These are phyloP conservation scores for Ptychadena robeensis DNA, from an alignment of 2,797 vertebrate genomes.

Conservation along the genomic window DNA sequence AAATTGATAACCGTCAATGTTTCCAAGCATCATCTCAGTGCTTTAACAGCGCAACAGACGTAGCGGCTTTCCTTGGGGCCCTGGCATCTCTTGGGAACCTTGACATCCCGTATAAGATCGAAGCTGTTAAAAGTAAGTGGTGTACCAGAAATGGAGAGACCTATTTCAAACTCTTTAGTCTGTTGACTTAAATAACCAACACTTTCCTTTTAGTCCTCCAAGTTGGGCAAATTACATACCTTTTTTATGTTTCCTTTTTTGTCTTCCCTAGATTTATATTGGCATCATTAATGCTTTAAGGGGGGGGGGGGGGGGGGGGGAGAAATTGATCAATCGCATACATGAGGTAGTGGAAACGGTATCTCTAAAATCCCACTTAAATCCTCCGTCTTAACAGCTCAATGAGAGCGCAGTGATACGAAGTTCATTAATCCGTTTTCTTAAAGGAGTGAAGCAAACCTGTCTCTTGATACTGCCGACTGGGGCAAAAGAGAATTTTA, in stretches of 20 bases:
- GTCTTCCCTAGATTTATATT: slow-evolving; percentile 85
- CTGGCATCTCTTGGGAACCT: slow-evolving; percentile 90
- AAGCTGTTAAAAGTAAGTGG: slow-evolving; percentile 91
- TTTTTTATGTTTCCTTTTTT: slow-evolving; percentile 60
- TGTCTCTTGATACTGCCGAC: slow-evolving; percentile 87
- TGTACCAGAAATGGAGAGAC: neutral
- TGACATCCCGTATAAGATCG: slow-evolving; percentile 92
- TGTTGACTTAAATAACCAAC: slow-evolving; percentile 44
- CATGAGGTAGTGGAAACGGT: slow-evolving; percentile 98
- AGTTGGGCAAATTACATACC: slow-evolving; percentile 6
- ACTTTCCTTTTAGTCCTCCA: neutral
- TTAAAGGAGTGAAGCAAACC: slow-evolving; percentile 93
- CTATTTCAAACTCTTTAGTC: neutral
- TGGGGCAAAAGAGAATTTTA: slow-evolving; percentile 87
- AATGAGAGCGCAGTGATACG: slow-evolving; percentile 93
- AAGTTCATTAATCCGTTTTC: slow-evolving; percentile 96
- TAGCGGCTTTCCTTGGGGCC: slow-evolving; percentile 93
- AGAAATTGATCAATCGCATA: slow-evolving; percentile 93
- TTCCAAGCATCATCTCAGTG: slow-evolving; percentile 89
- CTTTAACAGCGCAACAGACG: slow-evolving; percentile 90
- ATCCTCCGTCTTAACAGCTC: slow-evolving; percentile 99
- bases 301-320: slow-evolving; percentile 72
- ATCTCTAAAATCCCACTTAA: slow-evolving; percentile 98
- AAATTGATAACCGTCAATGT: slow-evolving; percentile 97
- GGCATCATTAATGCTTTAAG: slow-evolving; percentile 86